Conservation (phyloP, 2,113 vertebrate genomes). For the Acrocephalus arundinaceus region DNA sequence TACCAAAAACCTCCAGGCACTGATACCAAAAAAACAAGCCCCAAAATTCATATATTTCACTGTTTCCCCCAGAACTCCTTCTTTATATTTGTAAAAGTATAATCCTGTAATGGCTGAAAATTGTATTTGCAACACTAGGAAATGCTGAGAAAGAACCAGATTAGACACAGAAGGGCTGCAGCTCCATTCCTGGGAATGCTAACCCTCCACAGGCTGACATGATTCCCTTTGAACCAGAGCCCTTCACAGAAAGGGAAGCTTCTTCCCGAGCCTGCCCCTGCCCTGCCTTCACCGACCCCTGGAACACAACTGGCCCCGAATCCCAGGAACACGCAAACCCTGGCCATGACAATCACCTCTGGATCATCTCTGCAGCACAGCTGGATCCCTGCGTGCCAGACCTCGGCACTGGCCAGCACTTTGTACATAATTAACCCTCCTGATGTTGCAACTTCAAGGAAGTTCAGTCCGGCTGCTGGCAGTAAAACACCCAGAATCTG, state of each 20-base stretch:
- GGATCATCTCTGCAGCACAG: constrained; percentile 47
- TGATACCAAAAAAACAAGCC: not conserved
- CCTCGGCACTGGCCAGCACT: constrained; percentile 4
- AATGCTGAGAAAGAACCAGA: not conserved
- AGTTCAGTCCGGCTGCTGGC: constrained; percentile 30
- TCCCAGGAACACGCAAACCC: not conserved
- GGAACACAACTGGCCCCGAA: not conserved
- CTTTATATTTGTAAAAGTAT: not conserved
- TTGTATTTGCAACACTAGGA: not conserved
- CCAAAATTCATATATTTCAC: not conserved
- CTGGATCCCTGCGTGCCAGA: constrained; percentile 52
- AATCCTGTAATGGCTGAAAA: not conserved
- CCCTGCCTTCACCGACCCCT: not conserved
- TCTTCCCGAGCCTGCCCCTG: not conserved
- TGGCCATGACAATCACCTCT: constrained; percentile 35
- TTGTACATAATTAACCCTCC: constrained; percentile 56
- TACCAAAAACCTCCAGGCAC: not conserved
- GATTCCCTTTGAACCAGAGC: not conserved
- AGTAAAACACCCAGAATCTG: constrained; percentile 17
- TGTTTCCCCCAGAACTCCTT: accelerated
- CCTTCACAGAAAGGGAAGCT: not conserved
- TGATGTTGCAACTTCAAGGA: constrained; percentile 59
- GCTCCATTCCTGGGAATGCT: not conserved
- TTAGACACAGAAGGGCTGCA: not conserved
- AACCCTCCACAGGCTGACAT: accelerated